Base-by-base conservation (phyloP, 2,797 vertebrate genomes). In the Staurois parvus region DNA sequence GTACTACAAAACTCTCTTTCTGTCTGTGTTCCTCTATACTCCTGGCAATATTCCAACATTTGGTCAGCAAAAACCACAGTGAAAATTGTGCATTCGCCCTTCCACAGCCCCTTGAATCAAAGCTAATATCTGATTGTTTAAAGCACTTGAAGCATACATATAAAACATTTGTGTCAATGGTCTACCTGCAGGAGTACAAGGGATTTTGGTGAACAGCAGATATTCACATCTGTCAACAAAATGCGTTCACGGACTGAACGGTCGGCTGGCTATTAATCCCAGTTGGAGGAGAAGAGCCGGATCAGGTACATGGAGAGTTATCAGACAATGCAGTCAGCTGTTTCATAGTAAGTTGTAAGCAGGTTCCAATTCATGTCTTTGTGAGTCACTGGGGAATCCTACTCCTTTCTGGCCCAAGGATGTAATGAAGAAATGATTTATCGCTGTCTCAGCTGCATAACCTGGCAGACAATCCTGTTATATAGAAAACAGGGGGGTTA, bases 331-430 rank as follows among this genome's bases (percentile, higher is more conserved):
- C 13, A 26, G 40, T 56, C 78, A 56, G 78, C 30, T 72, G 67
- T 26, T 80, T 59, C 24, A 2, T 19, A 70, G 30, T 26, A 80
- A 80, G 42, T 34, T 72, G 62, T 52, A 26, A 34, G 72, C 72
- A 76, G 30, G 30, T 29, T 52, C 42, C 56, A 56, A 66, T 81
- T 69, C 34, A 17, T 76, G 62, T 80, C 52, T 81, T 64, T 19
- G 32, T 86, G 84, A 81, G 32, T 86, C 79, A 81, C 5, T 34
- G 73, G 73, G 79, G 74, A 81, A 81, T 72, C 84, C 78, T 85
- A 21, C 26, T 4, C 15, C 66, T 26, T 26, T 45, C 66, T 52
- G 73, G 30, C 72, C 84, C 81, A 81, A 81, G 67, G 79, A 81
- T 85, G 84, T n/a, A 69, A 66, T 6, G 56, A 85, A 66, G 81